A percentile compares a stretch with the other conserved stretches of the same genome.
These are phyloP conservation scores for Amiota minor DNA, from an alignment of 2,888 invertebrate species.

Conservation along the genomic window DNA sequence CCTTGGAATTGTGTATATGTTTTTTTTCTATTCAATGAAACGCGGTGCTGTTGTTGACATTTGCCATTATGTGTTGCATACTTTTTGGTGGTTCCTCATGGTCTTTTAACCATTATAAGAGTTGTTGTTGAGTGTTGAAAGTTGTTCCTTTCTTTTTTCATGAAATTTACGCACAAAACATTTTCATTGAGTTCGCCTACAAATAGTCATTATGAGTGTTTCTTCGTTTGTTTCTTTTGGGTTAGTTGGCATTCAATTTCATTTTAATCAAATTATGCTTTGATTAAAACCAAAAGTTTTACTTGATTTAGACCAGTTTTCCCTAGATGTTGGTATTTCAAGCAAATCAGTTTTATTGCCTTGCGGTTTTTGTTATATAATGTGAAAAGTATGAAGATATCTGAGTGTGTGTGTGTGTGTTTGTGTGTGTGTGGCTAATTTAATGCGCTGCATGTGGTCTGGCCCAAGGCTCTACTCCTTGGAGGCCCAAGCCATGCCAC, in stretches of 20 bases:
- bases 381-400: not conserved
- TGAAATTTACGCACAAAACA: conserved; percentile 4
- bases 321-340: not conserved
- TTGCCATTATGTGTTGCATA: conserved; percentile 62
- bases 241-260: not conserved
- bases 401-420: not conserved
- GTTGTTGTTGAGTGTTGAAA: not conserved
- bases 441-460: conserved; percentile 5
- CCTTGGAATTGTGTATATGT: not conserved
- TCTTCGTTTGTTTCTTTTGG: not conserved
- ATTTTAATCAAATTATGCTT: conserved; percentile 20
- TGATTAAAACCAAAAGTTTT: not conserved
- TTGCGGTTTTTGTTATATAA: conserved; percentile 7
- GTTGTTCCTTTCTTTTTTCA: not conserved
- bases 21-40: not conserved
- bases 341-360: conserved; percentile 62
- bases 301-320: not conserved
- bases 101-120: no score
- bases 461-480: conserved; percentile 6
- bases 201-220: no score
- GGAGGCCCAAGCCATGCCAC: not conserved
- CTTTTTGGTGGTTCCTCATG: conserved; percentile 45
- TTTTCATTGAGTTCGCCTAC: not conserved
- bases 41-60: conserved; percentile 60
- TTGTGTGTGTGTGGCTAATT: not conserved